A percentile compares a stretch with the other conserved stretches of the same genome.
Evolutionary conservation across 2,113 vertebrate genomes (phyloP).

Genomic region (Paramisgurnus dabryanus): DNA sequence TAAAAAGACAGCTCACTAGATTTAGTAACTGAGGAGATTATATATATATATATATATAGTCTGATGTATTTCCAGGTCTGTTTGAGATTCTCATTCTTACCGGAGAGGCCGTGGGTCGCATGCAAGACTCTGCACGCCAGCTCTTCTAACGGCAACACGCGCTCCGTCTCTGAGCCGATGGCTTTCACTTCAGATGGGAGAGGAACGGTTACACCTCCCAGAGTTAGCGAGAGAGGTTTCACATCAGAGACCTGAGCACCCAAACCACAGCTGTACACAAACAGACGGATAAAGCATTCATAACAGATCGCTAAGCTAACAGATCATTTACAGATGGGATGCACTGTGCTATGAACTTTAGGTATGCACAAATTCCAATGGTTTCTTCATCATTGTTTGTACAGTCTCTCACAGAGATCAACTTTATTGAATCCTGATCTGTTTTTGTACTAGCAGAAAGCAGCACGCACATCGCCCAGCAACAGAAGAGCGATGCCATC

Average conservation of each 20-base stretch:
- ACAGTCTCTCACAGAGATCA: not conserved
- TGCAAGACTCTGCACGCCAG: slow-evolving; percentile 86
- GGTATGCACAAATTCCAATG: no score
- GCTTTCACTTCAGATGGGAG: slow-evolving; percentile 91
- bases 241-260: slow-evolving; percentile 74
- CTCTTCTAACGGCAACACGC: slow-evolving; percentile 89
- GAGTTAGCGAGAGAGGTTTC: slow-evolving; percentile 78
- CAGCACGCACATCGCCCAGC: no score
- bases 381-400: not conserved
- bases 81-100: slow-evolving; percentile 72
- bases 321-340: no score
- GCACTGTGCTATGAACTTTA: not conserved
- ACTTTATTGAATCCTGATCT: not conserved
- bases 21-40: not conserved
- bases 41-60: not conserved
- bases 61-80: not conserved
- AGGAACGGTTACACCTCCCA: slow-evolving; percentile 78
- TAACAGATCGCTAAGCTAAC: no score
- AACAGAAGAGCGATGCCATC: no score
- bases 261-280: slow-evolving; percentile 84
- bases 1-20: not conserved
- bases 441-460: not conserved
- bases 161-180: slow-evolving; percentile 81
- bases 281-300: not conserved
- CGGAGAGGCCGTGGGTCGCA: slow-evolving; percentile 65